A percentile compares a stretch with the other conserved stretches of the same genome.
Evolutionary conservation across 2,888 invertebrate genomes (phyloP).

Genomic region (Nephrotoma appendiculata): DNA sequence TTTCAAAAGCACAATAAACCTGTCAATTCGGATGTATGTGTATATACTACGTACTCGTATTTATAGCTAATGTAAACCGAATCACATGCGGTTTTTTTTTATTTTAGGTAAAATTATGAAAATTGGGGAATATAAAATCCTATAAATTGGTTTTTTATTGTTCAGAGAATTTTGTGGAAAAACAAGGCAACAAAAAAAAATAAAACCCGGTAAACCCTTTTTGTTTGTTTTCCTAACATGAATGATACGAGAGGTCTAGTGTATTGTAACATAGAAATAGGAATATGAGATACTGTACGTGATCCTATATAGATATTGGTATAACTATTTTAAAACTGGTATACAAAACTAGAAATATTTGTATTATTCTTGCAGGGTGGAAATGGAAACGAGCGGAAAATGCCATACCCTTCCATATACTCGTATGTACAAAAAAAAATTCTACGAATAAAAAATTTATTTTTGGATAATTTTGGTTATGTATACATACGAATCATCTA

Average conservation of each 20-base stretch:
- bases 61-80: too few species aligned
- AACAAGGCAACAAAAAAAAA: not conserved
- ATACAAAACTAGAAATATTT: not conserved
- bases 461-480: not conserved
- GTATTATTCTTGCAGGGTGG: not conserved
- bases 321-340: not conserved
- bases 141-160: not conserved
- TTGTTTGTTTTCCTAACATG: not conserved
- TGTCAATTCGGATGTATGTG: not conserved
- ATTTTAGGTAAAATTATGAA: not conserved
- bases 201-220: not conserved
- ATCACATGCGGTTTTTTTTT: too few species aligned
- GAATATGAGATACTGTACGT: not conserved
- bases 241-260: not conserved
- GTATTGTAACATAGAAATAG: not conserved
- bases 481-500: not conserved
- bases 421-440: not conserved
- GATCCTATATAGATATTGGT: not conserved
- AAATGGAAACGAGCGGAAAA: not conserved
- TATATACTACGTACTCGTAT: not conserved
- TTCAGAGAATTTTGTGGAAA: not conserved
- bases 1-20: not conserved
- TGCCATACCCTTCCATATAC: not conserved
- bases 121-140: not conserved
- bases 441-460: not conserved